These are phyloP conservation scores for Apolygus lucorum DNA, from an alignment of 1,140 invertebrate genomes.

Conservation along the genomic window DNA sequence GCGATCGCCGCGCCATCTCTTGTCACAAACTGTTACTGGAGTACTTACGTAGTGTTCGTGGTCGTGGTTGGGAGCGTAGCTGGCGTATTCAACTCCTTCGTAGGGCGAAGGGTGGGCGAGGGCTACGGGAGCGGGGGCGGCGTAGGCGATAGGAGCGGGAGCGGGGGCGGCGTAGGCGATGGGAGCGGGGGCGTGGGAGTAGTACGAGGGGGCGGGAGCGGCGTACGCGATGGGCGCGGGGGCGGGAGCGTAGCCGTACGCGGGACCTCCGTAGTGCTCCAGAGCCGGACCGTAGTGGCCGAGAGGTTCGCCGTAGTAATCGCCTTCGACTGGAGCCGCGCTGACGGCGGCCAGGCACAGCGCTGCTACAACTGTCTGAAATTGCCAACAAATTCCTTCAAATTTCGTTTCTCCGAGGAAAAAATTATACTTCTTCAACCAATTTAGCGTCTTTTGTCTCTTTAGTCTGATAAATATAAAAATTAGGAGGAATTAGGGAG, in stretches of 20 bases:
- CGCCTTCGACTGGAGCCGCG: constrained; percentile 10
- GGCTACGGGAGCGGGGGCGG: constrained; percentile 15
- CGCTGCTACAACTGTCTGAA: constrained; percentile 11
- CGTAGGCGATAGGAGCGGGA: constrained; percentile 17
- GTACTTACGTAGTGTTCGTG: constrained; percentile 36
- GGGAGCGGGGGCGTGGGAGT: constrained; percentile 2
- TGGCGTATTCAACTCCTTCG: constrained; percentile 31
- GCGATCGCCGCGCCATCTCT: too few relatives aligned
- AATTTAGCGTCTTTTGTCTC: too few relatives aligned
- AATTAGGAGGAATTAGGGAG: too few relatives aligned
- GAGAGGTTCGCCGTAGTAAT: constrained; percentile 18
- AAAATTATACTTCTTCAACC: too few relatives aligned
- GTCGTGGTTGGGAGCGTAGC: constrained; percentile 35
- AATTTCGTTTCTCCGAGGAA: too few relatives aligned
- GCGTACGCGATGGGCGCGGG: constrained; percentile 1
- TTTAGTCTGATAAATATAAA: too few relatives aligned
- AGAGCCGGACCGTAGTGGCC: neutral
- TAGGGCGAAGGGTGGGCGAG: constrained; percentile 21
- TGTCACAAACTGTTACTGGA: too few relatives aligned
- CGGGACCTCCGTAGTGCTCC: constrained; percentile 1
- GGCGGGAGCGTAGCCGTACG: neutral
- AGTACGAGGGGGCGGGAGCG: neutral
- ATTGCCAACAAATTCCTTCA: too few relatives aligned
- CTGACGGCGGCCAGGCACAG: neutral
- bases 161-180: neutral